Percentiles rank a stretch among this genome's conserved stretches.
Evolutionary conservation across 2,888 invertebrate species (phyloP).

Genomic region (Aphidius colemani): DNA sequence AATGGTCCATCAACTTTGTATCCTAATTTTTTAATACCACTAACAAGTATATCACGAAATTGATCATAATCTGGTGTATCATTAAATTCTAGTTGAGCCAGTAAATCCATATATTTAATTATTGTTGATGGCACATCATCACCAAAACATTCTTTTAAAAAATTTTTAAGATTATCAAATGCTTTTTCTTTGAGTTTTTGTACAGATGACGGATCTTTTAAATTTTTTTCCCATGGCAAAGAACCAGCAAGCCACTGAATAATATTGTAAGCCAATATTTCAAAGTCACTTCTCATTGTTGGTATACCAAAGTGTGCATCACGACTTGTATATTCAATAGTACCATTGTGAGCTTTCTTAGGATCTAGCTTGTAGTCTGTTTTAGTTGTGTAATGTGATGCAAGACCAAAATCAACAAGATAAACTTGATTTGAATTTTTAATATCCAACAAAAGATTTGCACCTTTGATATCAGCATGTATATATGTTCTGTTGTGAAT

Average conservation of each 20-base stretch:
- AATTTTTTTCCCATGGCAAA: conserved; percentile 82
- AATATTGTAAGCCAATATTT: conserved; percentile 92
- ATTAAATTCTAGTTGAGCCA: conserved; percentile 71
- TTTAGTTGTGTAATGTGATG: conserved; percentile 75
- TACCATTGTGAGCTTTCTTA: conserved; percentile 94
- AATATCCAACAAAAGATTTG: conserved; percentile 83
- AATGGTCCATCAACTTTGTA: conserved; percentile 66
- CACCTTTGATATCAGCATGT: conserved; percentile 95
- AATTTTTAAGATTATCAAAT: conserved; percentile 64
- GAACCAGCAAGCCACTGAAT: conserved; percentile 86
- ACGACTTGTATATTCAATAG: conserved; percentile 93
- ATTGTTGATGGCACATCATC: conserved; percentile 55
- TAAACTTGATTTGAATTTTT: conserved; percentile 75
- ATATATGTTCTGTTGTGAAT: conserved; percentile 89
- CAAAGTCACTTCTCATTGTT: conserved; percentile 90
- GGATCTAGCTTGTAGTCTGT: conserved; percentile 84
- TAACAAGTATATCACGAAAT: conserved; percentile 69
- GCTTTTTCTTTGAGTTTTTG: conserved; percentile 73
- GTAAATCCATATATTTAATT: conserved; percentile 67
- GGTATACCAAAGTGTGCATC: conserved; percentile 94
- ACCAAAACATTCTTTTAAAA: conserved; percentile 60
- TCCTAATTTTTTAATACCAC: conserved; percentile 69
- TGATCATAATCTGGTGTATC: conserved; percentile 76
- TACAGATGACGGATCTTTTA: conserved; percentile 67
- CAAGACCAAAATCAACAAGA: conserved; percentile 93